Evolutionary conservation across 2,797 vertebrate genomes (phyloP).

Genomic region (Pipistrellus pygmaeus): DNA sequence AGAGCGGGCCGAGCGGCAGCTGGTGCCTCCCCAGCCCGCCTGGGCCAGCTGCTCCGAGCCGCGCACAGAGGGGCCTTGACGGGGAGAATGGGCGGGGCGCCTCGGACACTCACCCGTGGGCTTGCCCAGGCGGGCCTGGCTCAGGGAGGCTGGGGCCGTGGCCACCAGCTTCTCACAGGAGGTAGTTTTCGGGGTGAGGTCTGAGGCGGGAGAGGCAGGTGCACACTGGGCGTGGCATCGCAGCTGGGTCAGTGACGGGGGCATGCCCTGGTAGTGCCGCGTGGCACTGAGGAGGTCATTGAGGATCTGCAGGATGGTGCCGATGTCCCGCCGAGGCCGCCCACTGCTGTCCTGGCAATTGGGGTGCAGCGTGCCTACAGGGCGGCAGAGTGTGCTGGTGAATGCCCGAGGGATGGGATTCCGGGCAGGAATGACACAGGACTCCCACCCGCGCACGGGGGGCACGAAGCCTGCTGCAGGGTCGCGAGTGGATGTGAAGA

Average conservation of each 20-base stretch:
- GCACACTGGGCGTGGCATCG: constrained; percentile 97
- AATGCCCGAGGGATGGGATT: fast-evolving
- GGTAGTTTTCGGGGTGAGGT: constrained; percentile 94
- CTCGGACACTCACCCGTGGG: constrained; percentile 91
- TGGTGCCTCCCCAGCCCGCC: background rate
- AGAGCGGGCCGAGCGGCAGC: background rate
- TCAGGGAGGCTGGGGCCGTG: constrained; percentile 82
- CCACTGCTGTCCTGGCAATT: constrained; percentile 99
- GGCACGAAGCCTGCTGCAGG: fast-evolving
- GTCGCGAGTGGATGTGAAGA: fast-evolving
- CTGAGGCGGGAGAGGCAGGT: constrained; percentile 88
- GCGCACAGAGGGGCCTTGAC: constrained; percentile 27
- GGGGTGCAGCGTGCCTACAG: constrained; percentile 96
- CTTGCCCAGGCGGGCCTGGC: constrained; percentile 96
- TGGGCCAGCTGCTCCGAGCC: constrained; percentile 46
- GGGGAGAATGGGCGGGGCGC: fast-evolving
- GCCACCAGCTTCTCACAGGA: constrained; percentile 86
- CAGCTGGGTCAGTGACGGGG: constrained; percentile 96
- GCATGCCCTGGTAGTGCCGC: constrained; percentile 99
- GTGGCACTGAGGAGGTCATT: constrained; percentile 98
- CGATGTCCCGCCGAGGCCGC: constrained; percentile 95
- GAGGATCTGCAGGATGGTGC: constrained; percentile 98
- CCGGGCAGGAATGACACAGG: background rate
- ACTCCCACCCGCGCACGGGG: fast-evolving
- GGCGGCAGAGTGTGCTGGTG: fast-evolving